phyloP scores from a whole-genome alignment of 2,888 invertebrate species.

The Amorpha juglandis region DNA sequence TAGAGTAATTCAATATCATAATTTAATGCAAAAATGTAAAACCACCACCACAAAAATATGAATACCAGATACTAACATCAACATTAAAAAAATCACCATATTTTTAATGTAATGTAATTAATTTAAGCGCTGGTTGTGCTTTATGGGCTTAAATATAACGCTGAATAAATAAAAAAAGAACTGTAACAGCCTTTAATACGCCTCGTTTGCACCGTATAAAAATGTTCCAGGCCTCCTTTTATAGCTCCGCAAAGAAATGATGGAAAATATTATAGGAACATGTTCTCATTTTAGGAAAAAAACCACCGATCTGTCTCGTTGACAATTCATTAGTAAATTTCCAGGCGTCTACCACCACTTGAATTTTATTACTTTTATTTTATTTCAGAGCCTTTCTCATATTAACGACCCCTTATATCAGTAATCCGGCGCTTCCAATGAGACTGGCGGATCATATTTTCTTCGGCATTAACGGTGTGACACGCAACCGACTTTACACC shows the following conservation, averaged over 20 bases:
- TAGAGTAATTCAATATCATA: too few species aligned
- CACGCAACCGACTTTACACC: background rate
- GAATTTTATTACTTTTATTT: slow-evolving; percentile 27
- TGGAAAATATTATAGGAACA: background rate
- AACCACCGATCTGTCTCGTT: slow-evolving; percentile 2
- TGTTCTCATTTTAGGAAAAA: background rate
- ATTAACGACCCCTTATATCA: slow-evolving; percentile 29
- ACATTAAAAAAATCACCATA: background rate
- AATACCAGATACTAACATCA: too few species aligned
- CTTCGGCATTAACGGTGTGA: slow-evolving; percentile 22
- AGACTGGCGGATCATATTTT: slow-evolving; percentile 27
- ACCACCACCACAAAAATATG: too few species aligned
- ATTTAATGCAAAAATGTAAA: too few species aligned
- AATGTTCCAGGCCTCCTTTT: background rate
- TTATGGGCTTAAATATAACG: background rate
- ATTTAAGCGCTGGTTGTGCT: background rate
- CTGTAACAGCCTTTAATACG: background rate
- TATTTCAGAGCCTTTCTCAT: slow-evolving; percentile 26
- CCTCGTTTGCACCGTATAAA: background rate
- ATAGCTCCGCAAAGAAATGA: background rate
- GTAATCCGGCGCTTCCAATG: slow-evolving; percentile 29
- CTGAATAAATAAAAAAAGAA: background rate
- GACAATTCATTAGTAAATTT: slow-evolving; percentile 25
- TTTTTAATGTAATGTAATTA: background rate
- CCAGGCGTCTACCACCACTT: slow-evolving; percentile 21